phyloP scores from a whole-genome alignment of 2,113 vertebrate species.

The Eublepharis macularius region DNA sequence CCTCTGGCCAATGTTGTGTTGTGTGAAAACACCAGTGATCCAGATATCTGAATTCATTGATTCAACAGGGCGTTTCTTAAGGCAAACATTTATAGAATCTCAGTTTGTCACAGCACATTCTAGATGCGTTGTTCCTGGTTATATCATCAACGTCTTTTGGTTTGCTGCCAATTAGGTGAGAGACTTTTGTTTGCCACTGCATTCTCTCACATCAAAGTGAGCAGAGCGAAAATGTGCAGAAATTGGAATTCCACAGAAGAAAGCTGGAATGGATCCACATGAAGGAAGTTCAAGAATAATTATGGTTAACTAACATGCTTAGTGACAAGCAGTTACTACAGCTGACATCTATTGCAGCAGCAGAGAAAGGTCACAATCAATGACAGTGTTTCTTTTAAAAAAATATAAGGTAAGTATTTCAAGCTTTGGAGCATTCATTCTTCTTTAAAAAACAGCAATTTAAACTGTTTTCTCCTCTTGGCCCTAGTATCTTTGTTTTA shows the following conservation, averaged over 20 bases:
- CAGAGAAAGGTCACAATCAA: not conserved
- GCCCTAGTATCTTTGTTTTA: conserved; percentile 23
- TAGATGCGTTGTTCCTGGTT: not conserved
- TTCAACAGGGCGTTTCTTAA: not conserved
- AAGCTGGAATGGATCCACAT: not conserved
- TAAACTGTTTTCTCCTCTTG: conserved; percentile 18
- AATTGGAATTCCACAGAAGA: not conserved
- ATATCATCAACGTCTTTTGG: not conserved
- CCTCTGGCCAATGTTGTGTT: not conserved
- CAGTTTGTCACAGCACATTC: not conserved
- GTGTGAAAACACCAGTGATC: not conserved
- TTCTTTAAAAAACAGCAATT: conserved; percentile 31
- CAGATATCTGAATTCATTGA: not conserved
- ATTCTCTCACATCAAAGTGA: not conserved
- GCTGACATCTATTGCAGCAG: not conserved
- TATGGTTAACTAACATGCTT: not conserved
- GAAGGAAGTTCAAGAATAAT: not conserved
- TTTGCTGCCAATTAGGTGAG: not conserved
- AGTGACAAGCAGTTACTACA: not conserved
- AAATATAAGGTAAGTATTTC: not conserved
- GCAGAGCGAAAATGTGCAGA: not conserved
- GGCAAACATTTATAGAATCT: not conserved
- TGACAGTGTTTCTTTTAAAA: not conserved
- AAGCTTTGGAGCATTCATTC: conserved; percentile 34
- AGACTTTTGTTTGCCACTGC: not conserved